Base-by-base conservation (phyloP, 2,888 invertebrate species). In the Cyrtodaria siliqua region DNA sequence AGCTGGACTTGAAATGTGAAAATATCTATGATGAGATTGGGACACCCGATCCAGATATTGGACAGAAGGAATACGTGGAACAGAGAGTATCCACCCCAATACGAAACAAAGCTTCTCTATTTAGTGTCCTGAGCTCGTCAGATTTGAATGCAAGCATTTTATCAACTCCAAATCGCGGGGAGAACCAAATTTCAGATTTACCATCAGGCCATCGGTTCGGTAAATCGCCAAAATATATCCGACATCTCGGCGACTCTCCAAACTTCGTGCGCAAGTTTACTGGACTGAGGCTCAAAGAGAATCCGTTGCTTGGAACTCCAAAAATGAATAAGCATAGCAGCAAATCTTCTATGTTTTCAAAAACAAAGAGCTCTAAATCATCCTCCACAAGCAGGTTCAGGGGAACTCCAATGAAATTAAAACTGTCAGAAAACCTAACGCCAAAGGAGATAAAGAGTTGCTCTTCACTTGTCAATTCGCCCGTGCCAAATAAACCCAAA, bases 321-420 rank as follows among this genome's bases (percentile, higher is more conserved):
- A 38, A 9, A n/a, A 20, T 14, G 38, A 49, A 16, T 6, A 18
- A 18, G 20, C 40, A 38, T 38, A 16, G 4, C 6, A 4, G 20
- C 6, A 44, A 44, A 44, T 2, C 24, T 18, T 52, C 24, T 12
- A 4, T 52, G 52, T 24, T 52, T 16, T 52, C 52, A n/a, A 27
- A 33, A n/a, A 29, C 20, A 18, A 56, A 9, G 12, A 14, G 4
- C 2, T 9, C 24, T 23, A 64, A 56, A 59, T 56, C 27, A n/a
- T 71, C 71, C 9, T 71, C 71, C 9, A 64, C 64, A 20, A 71
- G 64, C 23, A 38, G 64, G 33, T 63, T 71, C 49, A 47, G 64
- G 18, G 71, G 71, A 4, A 71, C 71, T 4, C 71, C 71, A 23
- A 23, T 71, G 24, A 71, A 71, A 53, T 20, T 62, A 8, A 63